These are phyloP conservation scores for Archips xylosteana DNA, from an alignment of 2,888 invertebrate genomes.

Conservation along the genomic window DNA sequence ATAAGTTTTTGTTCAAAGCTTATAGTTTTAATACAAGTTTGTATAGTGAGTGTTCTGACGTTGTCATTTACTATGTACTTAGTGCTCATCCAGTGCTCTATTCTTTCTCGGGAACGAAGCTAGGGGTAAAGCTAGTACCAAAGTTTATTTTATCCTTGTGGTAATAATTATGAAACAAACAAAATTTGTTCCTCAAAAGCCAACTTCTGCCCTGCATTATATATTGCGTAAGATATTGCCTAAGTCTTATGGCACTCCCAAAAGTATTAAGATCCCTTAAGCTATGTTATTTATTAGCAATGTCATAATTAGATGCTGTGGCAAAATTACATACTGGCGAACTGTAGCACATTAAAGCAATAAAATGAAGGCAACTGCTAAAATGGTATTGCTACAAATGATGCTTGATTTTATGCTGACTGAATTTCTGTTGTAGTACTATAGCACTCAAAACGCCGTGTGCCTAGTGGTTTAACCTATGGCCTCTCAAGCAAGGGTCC, in stretches of 20 bases:
- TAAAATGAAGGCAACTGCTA: background rate
- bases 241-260: background rate
- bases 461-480: too few species aligned
- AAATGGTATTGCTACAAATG: conserved; percentile 1
- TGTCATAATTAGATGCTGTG: background rate
- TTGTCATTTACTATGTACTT: too few species aligned
- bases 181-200: background rate
- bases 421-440: background rate
- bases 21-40: too few species aligned
- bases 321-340: background rate
- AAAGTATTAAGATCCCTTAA: background rate
- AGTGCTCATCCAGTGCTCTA: too few species aligned
- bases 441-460: background rate
- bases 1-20: too few species aligned
- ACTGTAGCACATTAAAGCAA: conserved; percentile 6
- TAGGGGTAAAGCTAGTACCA: too few species aligned
- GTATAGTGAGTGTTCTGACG: too few species aligned
- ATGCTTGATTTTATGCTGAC: background rate
- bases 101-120: too few species aligned
- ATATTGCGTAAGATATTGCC: conserved; percentile 1
- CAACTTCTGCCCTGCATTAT: conserved; percentile 2
- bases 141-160: background rate
- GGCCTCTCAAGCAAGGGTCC: too few species aligned
- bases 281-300: conserved; percentile 3
- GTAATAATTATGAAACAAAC: background rate